Evolutionary conservation across 2,797 vertebrate genomes (phyloP).

Genomic region (Sarcophilus harrisii): DNA sequence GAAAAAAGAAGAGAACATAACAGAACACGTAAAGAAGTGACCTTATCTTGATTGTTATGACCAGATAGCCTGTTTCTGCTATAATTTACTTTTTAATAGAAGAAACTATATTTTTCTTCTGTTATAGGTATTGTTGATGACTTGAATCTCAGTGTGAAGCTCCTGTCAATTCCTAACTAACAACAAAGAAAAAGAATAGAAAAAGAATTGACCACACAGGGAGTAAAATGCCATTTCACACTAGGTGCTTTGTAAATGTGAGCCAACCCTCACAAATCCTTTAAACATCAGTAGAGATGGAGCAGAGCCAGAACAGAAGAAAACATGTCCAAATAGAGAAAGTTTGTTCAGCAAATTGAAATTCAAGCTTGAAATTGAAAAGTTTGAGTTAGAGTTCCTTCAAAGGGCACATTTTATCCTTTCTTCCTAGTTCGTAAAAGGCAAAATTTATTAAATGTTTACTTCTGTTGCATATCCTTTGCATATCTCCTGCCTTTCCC

Average conservation of each 20-base stretch:
- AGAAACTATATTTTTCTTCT: slow-evolving; percentile 51
- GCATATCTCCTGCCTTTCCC: slow-evolving; percentile 48
- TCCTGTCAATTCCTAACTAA: slow-evolving; percentile 56
- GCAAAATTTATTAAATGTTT: slow-evolving; percentile 65
- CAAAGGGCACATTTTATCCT: slow-evolving; percentile 49
- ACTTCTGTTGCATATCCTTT: slow-evolving; percentile 59
- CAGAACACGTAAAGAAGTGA: not conserved
- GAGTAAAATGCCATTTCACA: slow-evolving; percentile 68
- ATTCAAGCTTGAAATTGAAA: slow-evolving; percentile 75
- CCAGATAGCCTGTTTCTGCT: slow-evolving; percentile 3
- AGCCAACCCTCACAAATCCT: slow-evolving; percentile 68
- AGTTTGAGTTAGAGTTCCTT: slow-evolving; percentile 67
- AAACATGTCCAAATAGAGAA: slow-evolving; percentile 73
- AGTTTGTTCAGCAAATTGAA: slow-evolving; percentile 80
- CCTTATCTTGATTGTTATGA: not conserved
- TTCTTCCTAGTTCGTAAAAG: slow-evolving; percentile 32
- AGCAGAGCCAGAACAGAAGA: slow-evolving; percentile 64
- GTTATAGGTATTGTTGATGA: slow-evolving; percentile 37
- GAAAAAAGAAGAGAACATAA: not conserved
- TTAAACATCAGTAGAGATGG: slow-evolving; percentile 64
- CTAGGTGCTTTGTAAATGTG: slow-evolving; percentile 68
- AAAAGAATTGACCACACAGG: slow-evolving; percentile 8
- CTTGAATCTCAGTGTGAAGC: slow-evolving; percentile 51
- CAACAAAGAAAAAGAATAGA: slow-evolving; percentile 55
- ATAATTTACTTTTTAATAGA: slow-evolving; percentile 57